These are phyloP conservation scores for Drosophila anceps DNA, from an alignment of 2,888 invertebrate genomes.

Conservation along the genomic window DNA sequence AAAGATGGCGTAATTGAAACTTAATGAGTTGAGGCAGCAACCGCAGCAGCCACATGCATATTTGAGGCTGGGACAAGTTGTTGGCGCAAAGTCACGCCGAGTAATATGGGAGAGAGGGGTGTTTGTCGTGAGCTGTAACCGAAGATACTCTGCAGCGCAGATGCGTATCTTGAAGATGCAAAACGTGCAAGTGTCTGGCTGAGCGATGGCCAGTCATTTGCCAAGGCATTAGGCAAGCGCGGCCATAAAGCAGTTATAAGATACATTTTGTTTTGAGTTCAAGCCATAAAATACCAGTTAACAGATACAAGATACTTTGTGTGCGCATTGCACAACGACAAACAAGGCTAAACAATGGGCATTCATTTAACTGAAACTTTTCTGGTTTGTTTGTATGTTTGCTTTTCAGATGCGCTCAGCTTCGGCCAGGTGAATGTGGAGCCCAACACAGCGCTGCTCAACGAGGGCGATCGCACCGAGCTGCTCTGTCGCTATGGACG, in stretches of 20 bases:
- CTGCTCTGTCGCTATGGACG: slow-evolving; percentile 83
- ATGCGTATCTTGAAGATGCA: slow-evolving; percentile 60
- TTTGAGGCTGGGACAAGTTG: slow-evolving; percentile 40
- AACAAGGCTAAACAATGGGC: slow-evolving; percentile 27
- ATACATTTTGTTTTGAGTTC: background rate
- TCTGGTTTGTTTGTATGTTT: slow-evolving; percentile 28
- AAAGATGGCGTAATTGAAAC: slow-evolving; percentile 70
- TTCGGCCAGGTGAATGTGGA: slow-evolving; percentile 82
- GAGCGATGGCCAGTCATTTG: slow-evolving; percentile 46
- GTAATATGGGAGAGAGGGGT: too few species aligned
- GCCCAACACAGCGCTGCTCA: slow-evolving; percentile 82
- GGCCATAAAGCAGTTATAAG: slow-evolving; percentile 11
- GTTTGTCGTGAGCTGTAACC: slow-evolving; percentile 31
- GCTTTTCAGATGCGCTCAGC: slow-evolving; percentile 78
- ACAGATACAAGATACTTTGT: slow-evolving; percentile 46
- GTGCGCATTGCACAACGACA: slow-evolving; percentile 24
- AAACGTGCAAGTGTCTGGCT: slow-evolving; percentile 42
- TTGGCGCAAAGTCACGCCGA: slow-evolving; percentile 7
- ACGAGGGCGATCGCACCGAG: slow-evolving; percentile 83
- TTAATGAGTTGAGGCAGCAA: slow-evolving; percentile 65
- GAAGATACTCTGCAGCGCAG: slow-evolving; percentile 20
- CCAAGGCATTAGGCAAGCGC: slow-evolving; percentile 43
- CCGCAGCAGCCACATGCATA: slow-evolving; percentile 54
- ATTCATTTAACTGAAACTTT: slow-evolving; percentile 21
- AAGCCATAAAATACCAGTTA: slow-evolving; percentile 7